Percentiles rank a stretch among this genome's conserved stretches.
phyloP scores from a whole-genome alignment of 2,797 vertebrate genomes.

The Pelodytes ibericus region DNA sequence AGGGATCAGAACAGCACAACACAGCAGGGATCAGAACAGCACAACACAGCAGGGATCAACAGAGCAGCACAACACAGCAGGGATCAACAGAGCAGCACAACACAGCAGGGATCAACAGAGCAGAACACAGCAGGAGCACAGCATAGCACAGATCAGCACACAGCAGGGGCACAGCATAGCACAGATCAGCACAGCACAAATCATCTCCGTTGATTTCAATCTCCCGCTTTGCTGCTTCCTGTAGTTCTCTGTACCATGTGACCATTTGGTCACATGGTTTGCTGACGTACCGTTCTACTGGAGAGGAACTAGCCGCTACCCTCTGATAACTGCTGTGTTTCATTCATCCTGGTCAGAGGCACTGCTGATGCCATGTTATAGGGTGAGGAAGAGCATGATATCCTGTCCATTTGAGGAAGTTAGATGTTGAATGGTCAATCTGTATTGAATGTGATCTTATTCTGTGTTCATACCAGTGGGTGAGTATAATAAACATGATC shows the following conservation, averaged over 20 bases:
- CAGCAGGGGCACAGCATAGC: not conserved
- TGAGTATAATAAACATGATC: not conserved
- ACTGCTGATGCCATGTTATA: not conserved
- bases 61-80: no score
- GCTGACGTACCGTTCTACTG: not conserved
- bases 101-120: no score
- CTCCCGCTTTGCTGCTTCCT: not conserved
- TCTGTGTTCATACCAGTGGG: not conserved
- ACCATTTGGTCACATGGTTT: slow-evolving; percentile 29
- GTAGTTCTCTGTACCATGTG: no score
- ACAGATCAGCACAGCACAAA: no score
- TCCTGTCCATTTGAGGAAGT: not conserved
- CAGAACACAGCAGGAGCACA: no score
- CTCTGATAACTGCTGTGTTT: not conserved
- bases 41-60: no score
- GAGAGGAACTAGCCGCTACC: not conserved
- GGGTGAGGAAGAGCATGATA: not conserved
- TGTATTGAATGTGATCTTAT: not conserved
- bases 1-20: no score
- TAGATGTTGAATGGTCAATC: not conserved
- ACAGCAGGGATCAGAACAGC: no score
- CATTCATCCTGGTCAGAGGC: not conserved
- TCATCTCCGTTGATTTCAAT: not conserved
- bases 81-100: no score
- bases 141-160: no score